Conservation (phyloP, 1,140 invertebrate genomes). For the Rhynchophorus ferrugineus region DNA sequence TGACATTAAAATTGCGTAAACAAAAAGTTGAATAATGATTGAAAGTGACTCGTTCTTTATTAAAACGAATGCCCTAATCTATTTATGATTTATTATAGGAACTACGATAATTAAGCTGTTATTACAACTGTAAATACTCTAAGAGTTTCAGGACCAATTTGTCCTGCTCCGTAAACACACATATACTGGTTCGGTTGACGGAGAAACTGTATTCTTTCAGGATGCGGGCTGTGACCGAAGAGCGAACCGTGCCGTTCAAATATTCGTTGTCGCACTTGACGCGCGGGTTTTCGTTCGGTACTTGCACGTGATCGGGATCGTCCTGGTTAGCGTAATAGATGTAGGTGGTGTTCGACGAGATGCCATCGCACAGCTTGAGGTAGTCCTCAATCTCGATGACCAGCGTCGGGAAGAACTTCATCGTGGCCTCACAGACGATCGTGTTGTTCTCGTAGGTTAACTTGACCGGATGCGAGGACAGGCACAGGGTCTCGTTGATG, state of each 20-base stretch:
- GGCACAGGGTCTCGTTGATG: slow-evolving; percentile 17
- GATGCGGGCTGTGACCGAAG: not conserved
- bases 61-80: too few relatives aligned
- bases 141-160: slow-evolving; percentile 12
- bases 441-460: slow-evolving; percentile 11
- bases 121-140: slow-evolving; percentile 15
- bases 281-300: slow-evolving; percentile 14
- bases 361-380: slow-evolving; percentile 13
- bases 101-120: too few relatives aligned
- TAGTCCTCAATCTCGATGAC: slow-evolving; percentile 17
- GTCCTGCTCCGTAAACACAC: slow-evolving; percentile 20
- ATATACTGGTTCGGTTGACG: slow-evolving; percentile 14
- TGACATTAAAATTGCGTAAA: too few relatives aligned
- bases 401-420: slow-evolving; percentile 11
- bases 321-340: slow-evolving; percentile 13
- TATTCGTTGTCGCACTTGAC: slow-evolving; percentile 15
- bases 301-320: slow-evolving; percentile 18
- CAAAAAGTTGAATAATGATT: too few relatives aligned
- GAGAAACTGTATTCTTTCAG: slow-evolving; percentile 9
- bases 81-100: too few relatives aligned
- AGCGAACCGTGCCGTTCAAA: not conserved
- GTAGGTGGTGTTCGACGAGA: slow-evolving; percentile 10
- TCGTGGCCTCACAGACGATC: slow-evolving; percentile 3
- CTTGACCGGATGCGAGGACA: slow-evolving; percentile 17
- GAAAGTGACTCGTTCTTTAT: too few relatives aligned